Evolutionary conservation across 2,113 vertebrate species (phyloP).

Genomic region (Motacilla tschutschensis): DNA sequence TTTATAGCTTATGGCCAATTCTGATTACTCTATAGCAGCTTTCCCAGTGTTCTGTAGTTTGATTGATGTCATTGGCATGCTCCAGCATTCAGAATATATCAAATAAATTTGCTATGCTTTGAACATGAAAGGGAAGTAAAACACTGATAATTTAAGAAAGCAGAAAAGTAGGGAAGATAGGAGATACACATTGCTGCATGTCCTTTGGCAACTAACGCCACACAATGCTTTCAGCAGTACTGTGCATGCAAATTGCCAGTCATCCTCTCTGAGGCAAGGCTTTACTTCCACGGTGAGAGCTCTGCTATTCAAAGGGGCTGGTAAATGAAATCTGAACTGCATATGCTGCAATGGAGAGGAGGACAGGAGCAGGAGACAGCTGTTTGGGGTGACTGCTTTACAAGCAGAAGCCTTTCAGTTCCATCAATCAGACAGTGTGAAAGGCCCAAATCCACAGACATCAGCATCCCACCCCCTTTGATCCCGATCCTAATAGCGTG

Average conservation of each 20-base stretch:
- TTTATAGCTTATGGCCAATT: conserved; percentile 71
- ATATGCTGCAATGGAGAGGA: conserved; percentile 60
- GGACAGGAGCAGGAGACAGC: conserved; percentile 72
- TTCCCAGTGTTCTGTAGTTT: conserved; percentile 57
- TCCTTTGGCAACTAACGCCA: conserved; percentile 53
- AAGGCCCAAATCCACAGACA: conserved; percentile 72
- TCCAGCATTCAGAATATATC: conserved; percentile 69
- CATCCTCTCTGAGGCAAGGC: conserved; percentile 18
- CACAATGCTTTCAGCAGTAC: neutral
- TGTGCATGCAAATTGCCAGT: conserved; percentile 51
- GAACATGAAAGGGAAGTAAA: conserved; percentile 76
- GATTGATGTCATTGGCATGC: conserved; percentile 68
- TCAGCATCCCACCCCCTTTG: conserved; percentile 68
- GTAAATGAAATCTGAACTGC: conserved; percentile 72
- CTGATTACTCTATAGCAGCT: conserved; percentile 58
- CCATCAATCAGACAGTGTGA: conserved; percentile 71
- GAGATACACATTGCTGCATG: conserved; percentile 49
- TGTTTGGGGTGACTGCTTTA: conserved; percentile 71
- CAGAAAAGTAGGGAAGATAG: conserved; percentile 64
- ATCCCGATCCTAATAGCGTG: conserved; percentile 73
- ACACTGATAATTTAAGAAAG: conserved; percentile 73
- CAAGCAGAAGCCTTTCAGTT: conserved; percentile 67
- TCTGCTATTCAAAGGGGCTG: conserved; percentile 66
- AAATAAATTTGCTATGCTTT: conserved; percentile 73
- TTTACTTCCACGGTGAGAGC: conserved; percentile 54